A percentile compares a stretch with the other conserved stretches of the same genome.
These are phyloP conservation scores for Poecilia picta DNA, from an alignment of 2,797 vertebrate genomes.

Conservation along the genomic window DNA sequence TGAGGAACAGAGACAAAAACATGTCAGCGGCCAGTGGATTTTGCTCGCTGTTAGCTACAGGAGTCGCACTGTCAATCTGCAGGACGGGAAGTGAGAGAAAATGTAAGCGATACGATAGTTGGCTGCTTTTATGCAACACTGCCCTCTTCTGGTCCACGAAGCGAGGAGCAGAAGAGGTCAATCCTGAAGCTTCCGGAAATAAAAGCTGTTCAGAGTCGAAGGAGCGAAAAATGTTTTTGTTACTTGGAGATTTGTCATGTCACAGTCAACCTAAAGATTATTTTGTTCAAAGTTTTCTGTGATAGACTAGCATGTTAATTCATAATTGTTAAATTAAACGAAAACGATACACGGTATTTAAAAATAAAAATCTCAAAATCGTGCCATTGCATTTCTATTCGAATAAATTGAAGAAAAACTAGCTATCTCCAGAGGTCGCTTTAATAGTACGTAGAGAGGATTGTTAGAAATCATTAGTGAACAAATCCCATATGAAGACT, in stretches of 20 bases:
- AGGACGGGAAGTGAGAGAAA: conserved; percentile 72
- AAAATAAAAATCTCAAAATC: not conserved
- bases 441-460: not conserved
- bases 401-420: not conserved
- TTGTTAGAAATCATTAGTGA: not conserved
- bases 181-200: not conserved
- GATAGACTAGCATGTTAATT: not conserved
- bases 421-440: not conserved
- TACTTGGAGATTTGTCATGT: not conserved
- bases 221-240: not conserved
- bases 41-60: conserved; percentile 60
- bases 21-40: conserved; percentile 69
- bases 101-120: conserved; percentile 65
- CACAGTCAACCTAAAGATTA: not conserved
- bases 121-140: conserved; percentile 79
- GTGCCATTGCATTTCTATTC: not conserved
- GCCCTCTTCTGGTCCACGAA: conserved; percentile 78
- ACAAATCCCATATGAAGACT: not conserved
- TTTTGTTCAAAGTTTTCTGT: not conserved
- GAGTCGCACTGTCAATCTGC: conserved; percentile 74
- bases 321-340: not conserved
- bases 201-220: not conserved
- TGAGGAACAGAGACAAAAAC: conserved; percentile 64
- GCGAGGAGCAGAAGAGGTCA: conserved; percentile 19
- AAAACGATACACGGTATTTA: not conserved